These are phyloP conservation scores for Coranthus polyacanthus DNA, from an alignment of 2,797 vertebrate genomes.

Conservation along the genomic window DNA sequence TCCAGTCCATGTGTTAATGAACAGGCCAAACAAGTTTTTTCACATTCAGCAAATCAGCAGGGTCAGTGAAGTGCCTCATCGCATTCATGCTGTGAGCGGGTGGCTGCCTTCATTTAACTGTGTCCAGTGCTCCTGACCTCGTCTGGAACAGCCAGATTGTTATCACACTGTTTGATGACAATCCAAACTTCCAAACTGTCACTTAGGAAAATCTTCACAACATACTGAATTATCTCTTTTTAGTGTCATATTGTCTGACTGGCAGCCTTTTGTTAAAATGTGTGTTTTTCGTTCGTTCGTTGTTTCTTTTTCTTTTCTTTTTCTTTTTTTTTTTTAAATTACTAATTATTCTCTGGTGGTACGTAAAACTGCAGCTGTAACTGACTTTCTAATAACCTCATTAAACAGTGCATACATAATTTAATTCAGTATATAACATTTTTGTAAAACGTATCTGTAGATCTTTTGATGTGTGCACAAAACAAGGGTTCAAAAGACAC, in stretches of 20 bases:
- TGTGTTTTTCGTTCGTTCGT: no score
- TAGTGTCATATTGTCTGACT: slow-evolving; percentile 4
- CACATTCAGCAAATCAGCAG: slow-evolving; percentile 21
- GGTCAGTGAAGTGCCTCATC: slow-evolving; percentile 22
- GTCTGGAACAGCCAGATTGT: slow-evolving; percentile 37
- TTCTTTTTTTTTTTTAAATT: slow-evolving; percentile 2
- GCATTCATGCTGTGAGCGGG: slow-evolving; percentile 21
- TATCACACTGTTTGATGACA: slow-evolving; percentile 27
- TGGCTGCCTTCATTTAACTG: slow-evolving; percentile 20
- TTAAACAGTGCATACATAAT: slow-evolving; percentile 37
- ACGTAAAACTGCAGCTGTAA: slow-evolving; percentile 23
- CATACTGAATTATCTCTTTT: background rate
- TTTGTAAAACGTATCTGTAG: slow-evolving; percentile 1
- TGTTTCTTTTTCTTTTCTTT: no score
- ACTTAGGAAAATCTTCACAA: slow-evolving; percentile 2
- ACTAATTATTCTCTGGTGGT: slow-evolving; percentile 18
- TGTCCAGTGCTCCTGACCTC: slow-evolving; percentile 25
- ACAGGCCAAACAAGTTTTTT: slow-evolving; percentile 13
- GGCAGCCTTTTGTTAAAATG: slow-evolving; percentile 2
- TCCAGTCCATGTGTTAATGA: slow-evolving; percentile 33
- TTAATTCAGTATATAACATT: slow-evolving; percentile 10
- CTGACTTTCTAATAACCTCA: slow-evolving; percentile 35
- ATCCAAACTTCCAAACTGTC: slow-evolving; percentile 2
- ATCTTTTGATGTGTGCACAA: slow-evolving; percentile 17
- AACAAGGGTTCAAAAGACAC: slow-evolving; percentile 10